Base-by-base conservation (phyloP, 2,797 vertebrate genomes). In the Peromyscus melanophrys region DNA sequence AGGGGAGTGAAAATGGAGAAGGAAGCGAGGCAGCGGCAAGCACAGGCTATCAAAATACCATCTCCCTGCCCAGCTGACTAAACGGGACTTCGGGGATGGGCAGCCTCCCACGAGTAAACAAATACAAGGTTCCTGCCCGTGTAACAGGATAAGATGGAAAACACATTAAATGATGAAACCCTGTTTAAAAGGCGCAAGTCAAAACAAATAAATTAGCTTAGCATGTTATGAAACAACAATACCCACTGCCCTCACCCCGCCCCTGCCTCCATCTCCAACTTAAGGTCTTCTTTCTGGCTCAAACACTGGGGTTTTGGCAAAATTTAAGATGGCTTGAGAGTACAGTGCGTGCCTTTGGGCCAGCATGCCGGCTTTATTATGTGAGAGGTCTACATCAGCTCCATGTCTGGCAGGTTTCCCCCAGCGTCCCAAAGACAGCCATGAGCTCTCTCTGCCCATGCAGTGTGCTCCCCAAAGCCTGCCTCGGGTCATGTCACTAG, bases 121-220 rank as follows among this genome's bases (percentile, higher is more conserved):
- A 85, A 76, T 6, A 90, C 81, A 85, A 97, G 96, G 92, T 95
- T 34, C 96, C 96, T 96, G 55, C 90, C 98, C 80, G 27, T 95
- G 96, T 76, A 97, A 97, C 92, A 87, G 93, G 97, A 94, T 95
- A 92, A 98, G 97, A 98, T 97, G 98, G 98, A 97, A 98, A 98
- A 98, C 98, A 98, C 96, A 97, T 96, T 97, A 96, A 77, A 94
- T 97, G 95, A 97, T 97, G 98, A 98, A 97, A 97, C 97, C 94
- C 92, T 77, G 80, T 93, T 98, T 97, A 92, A 98, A 97, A 97
- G 94, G 96, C 89, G 2, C 76, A 93, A 95, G 86, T 97, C 97
- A 98, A 98, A 98, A 93, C 98, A 98, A 98, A 98, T 97, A 98
- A 98, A 98, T 98, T 98, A 98, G 98, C 97, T 93, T 96, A 96